A percentile compares a stretch with the other conserved stretches of the same genome.
These are phyloP conservation scores for Trichogramma evanescens DNA, from an alignment of 2,888 invertebrate genomes.

Conservation along the genomic window DNA sequence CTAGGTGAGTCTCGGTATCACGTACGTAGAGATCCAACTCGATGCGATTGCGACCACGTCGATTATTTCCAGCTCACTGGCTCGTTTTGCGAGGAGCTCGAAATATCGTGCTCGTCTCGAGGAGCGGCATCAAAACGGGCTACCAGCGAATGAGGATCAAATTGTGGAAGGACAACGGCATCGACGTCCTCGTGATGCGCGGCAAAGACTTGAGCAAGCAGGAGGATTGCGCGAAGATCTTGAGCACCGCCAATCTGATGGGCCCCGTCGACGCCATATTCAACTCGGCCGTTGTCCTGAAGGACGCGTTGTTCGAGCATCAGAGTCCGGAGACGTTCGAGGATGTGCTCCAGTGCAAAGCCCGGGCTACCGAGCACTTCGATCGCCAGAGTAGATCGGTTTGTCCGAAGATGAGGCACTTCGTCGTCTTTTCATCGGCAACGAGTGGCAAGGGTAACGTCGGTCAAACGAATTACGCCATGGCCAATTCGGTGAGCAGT, in stretches of 20 bases:
- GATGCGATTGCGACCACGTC: too few species aligned
- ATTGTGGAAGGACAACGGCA: constrained; percentile 67
- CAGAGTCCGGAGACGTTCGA: constrained; percentile 50
- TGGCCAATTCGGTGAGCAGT: constrained; percentile 44
- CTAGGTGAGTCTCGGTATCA: constrained; percentile 49
- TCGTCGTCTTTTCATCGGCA: constrained; percentile 61
- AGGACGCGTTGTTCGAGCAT: constrained; percentile 52
- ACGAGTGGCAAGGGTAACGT: constrained; percentile 59
- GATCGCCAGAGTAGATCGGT: constrained; percentile 38
- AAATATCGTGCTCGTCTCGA: constrained; percentile 74
- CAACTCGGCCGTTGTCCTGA: constrained; percentile 57
- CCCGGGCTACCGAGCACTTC: constrained; percentile 51
- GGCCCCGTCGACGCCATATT: constrained; percentile 60
- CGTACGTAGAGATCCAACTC: not conserved
- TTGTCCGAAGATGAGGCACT: constrained; percentile 48
- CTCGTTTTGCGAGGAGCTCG: constrained; percentile 72
- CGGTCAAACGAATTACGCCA: constrained; percentile 61
- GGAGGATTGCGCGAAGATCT: constrained; percentile 61
- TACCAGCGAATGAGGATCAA: constrained; percentile 71
- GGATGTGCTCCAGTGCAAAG: constrained; percentile 53
- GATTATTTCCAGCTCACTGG: constrained; percentile 60
- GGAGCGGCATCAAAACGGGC: constrained; percentile 70
- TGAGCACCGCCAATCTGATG: constrained; percentile 51
- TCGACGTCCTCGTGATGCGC: constrained; percentile 61
- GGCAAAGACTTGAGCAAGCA: constrained; percentile 62